These are phyloP conservation scores for Metridium senile DNA, from an alignment of 92 coral and sea anemone genomes.

Conservation along the genomic window DNA sequence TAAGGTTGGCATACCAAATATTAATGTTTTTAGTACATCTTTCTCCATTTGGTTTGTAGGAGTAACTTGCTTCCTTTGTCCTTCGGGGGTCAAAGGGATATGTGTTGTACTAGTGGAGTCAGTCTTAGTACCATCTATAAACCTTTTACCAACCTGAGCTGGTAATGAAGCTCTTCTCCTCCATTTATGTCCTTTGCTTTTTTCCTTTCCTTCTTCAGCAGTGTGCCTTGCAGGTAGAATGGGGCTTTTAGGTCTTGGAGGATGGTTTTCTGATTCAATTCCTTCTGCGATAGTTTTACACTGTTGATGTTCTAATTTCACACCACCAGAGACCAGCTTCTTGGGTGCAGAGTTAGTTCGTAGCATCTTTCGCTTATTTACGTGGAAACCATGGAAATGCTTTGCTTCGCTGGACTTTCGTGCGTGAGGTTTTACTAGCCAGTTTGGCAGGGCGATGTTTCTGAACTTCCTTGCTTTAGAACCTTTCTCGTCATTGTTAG, in stretches of 20 bases:
- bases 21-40: constrained; percentile 41
- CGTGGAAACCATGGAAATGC: constrained; percentile 15
- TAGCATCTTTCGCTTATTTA: constrained; percentile 46
- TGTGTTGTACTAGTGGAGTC: constrained; percentile 7
- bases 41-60: constrained; percentile 27
- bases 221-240: neutral
- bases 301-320: constrained; percentile 3
- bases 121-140: neutral
- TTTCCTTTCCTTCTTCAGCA: constrained; percentile 14
- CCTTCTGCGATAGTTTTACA: constrained; percentile 17
- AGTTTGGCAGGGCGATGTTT: constrained; percentile 73
- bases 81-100: constrained; percentile 32
- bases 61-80: constrained; percentile 13
- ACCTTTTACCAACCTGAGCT: constrained; percentile 28
- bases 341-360: constrained; percentile 84
- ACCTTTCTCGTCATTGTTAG: constrained; percentile 10
- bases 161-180: constrained; percentile 38
- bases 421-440: constrained; percentile 72
- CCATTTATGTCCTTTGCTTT: constrained; percentile 14
- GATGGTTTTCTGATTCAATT: neutral
- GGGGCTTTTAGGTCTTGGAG: constrained; percentile 6
- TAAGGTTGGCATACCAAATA: constrained; percentile 20
- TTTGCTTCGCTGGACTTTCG: constrained; percentile 25
- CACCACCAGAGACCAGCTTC: constrained; percentile 45
- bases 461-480: constrained; percentile 60